Evolutionary conservation across 2,888 invertebrate genomes (phyloP), one percentile per base, ranked within the genome.

Genomic region (Linnaemya vulpina): DNA sequence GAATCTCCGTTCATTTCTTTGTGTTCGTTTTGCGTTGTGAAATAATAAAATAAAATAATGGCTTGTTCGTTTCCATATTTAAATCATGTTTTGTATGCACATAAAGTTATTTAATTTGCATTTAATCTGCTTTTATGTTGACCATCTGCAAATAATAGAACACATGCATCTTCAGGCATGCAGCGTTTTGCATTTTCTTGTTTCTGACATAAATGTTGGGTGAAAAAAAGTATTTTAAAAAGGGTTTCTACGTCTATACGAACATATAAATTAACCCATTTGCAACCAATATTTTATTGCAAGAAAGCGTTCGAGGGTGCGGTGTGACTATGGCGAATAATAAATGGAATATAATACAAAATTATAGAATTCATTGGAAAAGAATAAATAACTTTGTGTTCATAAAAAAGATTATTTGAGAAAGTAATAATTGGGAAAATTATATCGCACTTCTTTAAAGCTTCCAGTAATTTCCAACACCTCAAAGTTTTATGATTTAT

Each of bases 21-120:
- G 30, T 68, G 60, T 74, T 35, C n/a, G 46, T 15, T 17, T 60
- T n/a, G 62, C 30, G 60, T 43, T 53, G 30, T 8, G 30, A 78
- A 78, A 67, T 67, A 51, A 78, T 68, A 60, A 70, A 78, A 68
- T 68, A 77, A 68, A 30, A 68, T 77, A 78, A 68, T 51, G 25
- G 49, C 60, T 65, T 65, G 38, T 75, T 62, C 51, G 49, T 49
- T 49, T 17, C 46, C 22, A 62, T 67, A 71, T 71, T 63, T 62
- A 65, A 51, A 49, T 74, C 77, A 65, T 70, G 68, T 79, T 74
- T 63, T 70, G 60, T 77, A 83, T 84, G 77, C 81, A 63, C 84
- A 84, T 81, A 81, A 84, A 74, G 58, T 84, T 78, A 78, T 84
- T 84, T 77, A 74, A 84, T 84, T 84, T 84, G 81, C 84, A 84